A percentile compares a stretch with the other conserved stretches of the same genome.
Evolutionary conservation across 1,140 invertebrate species (phyloP).

Genomic region (Drosophila quadrilineata): DNA sequence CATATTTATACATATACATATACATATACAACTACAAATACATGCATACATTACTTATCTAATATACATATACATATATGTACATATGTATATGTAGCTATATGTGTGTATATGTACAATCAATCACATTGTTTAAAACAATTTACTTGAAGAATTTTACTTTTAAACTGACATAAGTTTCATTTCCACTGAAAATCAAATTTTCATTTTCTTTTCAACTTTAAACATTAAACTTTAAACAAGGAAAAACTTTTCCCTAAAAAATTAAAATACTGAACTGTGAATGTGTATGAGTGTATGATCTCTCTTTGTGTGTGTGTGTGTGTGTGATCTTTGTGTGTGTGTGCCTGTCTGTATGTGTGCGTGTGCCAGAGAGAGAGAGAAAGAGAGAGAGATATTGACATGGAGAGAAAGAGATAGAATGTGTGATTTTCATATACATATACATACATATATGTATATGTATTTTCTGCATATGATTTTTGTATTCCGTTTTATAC

Average conservation of each 20-base stretch:
- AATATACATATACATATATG: no score
- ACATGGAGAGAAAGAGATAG: no score
- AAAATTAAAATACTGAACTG: no score
- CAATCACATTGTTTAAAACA: conserved; percentile 42
- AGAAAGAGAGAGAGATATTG: no score
- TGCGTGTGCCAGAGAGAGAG: no score
- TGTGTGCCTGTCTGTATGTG: neutral
- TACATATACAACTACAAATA: no score
- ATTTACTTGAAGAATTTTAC: conserved; percentile 35
- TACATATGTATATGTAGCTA: no score
- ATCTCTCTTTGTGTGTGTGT: neutral
- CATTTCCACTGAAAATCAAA: conserved; percentile 33
- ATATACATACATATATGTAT: neutral
- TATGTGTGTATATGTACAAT: no score
- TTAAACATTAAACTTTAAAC: no score
- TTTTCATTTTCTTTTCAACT: conserved; percentile 40
- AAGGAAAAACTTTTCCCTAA: conserved; percentile 21
- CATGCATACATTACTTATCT: no score
- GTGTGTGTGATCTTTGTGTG: neutral
- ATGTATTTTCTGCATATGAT: no score
- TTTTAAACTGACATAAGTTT: conserved; percentile 18
- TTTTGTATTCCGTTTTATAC: neutral
- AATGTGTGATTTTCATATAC: neutral
- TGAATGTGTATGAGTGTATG: neutral
- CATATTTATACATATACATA: no score